Evolutionary conservation across 1,140 invertebrate genomes (phyloP), one percentile per base, ranked within the genome.

Genomic region (Tetramorium alpestre): DNA sequence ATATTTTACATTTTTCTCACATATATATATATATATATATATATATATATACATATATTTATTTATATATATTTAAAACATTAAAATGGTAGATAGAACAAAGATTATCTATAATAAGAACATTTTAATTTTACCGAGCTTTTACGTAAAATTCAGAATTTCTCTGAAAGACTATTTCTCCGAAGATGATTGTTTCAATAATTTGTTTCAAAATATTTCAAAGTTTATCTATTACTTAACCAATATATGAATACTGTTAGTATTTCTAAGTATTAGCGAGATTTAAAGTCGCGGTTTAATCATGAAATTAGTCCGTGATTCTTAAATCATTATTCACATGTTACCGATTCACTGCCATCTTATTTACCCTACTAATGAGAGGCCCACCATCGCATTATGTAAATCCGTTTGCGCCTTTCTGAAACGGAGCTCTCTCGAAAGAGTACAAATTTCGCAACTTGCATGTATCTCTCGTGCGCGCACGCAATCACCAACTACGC

Each of bases 381-480:
- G 67, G 22, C 56, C 73, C 13, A 18, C 44, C 41, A 54, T 25
- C 25, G 41, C 22, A 33, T 89, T 86, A 62, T 54, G 62, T 44
- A 87, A 87, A 44, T 47, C 4, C 13, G 22, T 33, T 8, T 38
- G 22, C 78, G 56, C n/a, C 41, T 75, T 88, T 85, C 49, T 62
- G 18, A 47, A 85, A 77, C 25, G 54, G 28, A n/a, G 22, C 38
- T 89, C 65, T 70, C 56, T 80, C 73, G 28, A 70, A 70, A 70
- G 8, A 65, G 49, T 38, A 49, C 13, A 41, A 86, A 47, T 72
- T 67, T 90, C 51, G 70, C 51, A 87, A 89, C 58, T 51, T 7
- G 11, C 69, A 56, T 44, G 58, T 81, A 28, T 87, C 44, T 78
- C n/a, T 80, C 73, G 75, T 51, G 70, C 78, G 69, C 41, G 60